phyloP scores from a whole-genome alignment of 2,797 vertebrate genomes.

The Valencia hispanica region DNA sequence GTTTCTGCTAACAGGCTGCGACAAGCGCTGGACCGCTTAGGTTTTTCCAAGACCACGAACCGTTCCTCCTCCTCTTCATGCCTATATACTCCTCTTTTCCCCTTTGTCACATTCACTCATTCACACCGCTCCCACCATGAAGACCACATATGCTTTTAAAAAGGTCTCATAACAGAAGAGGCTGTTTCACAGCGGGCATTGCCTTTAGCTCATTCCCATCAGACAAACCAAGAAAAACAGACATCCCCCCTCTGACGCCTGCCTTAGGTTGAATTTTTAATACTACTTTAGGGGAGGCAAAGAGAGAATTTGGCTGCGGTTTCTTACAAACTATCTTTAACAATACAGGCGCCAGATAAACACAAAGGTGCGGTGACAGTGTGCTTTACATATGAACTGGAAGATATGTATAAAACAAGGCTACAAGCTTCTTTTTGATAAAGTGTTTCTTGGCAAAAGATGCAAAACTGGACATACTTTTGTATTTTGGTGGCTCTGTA shows the following conservation, averaged over 20 bases:
- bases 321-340: conserved; percentile 44
- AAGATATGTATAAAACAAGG: conserved; percentile 10
- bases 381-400: conserved; percentile 15
- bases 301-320: conserved; percentile 40
- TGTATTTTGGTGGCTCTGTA: conserved; percentile 4
- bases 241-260: conserved; percentile 25
- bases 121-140: conserved; percentile 51
- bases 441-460: conserved; percentile 24
- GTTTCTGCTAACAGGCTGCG: conserved; percentile 67
- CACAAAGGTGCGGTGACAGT: conserved; percentile 34
- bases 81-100: conserved; percentile 33
- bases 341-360: conserved; percentile 33
- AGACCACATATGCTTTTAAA: conserved; percentile 53
- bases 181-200: conserved; percentile 41
- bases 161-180: conserved; percentile 42
- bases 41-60: conserved; percentile 52
- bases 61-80: conserved; percentile 23
- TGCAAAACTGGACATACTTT: conserved; percentile 3
- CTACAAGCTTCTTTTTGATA: conserved; percentile 14
- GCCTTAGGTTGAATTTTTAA: conserved; percentile 19
- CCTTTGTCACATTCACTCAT: conserved; percentile 68
- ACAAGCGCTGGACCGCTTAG: conserved; percentile 58
- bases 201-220: conserved; percentile 44
- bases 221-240: conserved; percentile 56
- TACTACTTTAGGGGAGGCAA: conserved; percentile 28